Conservation (phyloP, 2,888 invertebrate genomes). For the Anarsia innoxiella region DNA sequence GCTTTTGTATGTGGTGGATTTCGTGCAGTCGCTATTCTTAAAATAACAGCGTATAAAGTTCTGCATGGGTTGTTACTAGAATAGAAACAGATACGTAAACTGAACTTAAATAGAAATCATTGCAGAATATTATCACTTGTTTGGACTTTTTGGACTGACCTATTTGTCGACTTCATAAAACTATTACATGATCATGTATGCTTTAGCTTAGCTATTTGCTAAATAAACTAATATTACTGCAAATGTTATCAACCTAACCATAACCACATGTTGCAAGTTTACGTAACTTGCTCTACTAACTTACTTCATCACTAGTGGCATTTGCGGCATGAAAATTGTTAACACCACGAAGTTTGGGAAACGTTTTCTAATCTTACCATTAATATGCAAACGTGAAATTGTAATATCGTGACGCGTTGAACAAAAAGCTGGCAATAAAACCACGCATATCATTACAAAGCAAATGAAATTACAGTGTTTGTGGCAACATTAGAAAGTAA, state of each 20-base stretch:
- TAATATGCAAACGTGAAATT: conserved; percentile 1
- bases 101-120: too few species aligned
- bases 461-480: conserved; percentile 46
- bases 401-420: conserved; percentile 4
- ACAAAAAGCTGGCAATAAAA: conserved; percentile 27
- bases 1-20: too few species aligned
- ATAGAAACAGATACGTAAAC: too few species aligned
- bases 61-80: too few species aligned
- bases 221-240: conserved; percentile 22
- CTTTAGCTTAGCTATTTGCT: conserved; percentile 10
- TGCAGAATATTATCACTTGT: too few species aligned
- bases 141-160: too few species aligned
- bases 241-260: conserved; percentile 20
- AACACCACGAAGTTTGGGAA: neutral
- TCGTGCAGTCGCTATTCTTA: too few species aligned
- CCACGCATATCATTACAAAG: conserved; percentile 31
- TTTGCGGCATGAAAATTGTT: too few species aligned
- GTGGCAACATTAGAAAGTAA: conserved; percentile 58
- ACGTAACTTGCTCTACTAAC: conserved; percentile 10
- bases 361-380: neutral
- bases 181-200: too few species aligned
- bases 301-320: conserved; percentile 10
- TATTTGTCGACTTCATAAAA: too few species aligned
- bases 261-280: conserved; percentile 8
- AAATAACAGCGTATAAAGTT: too few species aligned